Evolutionary conservation across 2,888 invertebrate species (phyloP), one percentile per base, ranked within the genome.

Genomic region (Acrobasis suavella): DNA sequence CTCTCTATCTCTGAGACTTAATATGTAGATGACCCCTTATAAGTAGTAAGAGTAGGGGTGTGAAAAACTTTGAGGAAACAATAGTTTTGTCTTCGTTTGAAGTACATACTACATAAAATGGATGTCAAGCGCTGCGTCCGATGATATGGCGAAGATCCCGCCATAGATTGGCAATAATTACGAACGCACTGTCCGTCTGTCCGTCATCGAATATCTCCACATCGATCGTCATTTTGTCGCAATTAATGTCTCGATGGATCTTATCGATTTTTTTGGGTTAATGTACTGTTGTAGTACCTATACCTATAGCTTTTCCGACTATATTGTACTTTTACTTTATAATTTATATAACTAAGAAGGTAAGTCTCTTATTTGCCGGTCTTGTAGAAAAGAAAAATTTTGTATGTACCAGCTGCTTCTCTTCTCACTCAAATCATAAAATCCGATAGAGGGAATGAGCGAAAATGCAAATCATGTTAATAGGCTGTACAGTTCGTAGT

Each of bases 101-200:
- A 17, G 2, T 66, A 65, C 74, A 72, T 79, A 76, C 80, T 78
- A 62, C 51, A 65, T 10, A 51, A 64, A 61, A 67, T 66, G 61
- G 69, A 78, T 79, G 82, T 80, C 81, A 80, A 79, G 72, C 72
- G 67, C 73, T 68, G 71, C 76, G 75, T 74, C 72, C 73, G 72
- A 81, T 82, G 84, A 85, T 80, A 73, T 70, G 71, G 82, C 83
- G 73, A 32, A 72, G 82, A 84, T 85, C 74, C 71, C 72, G 71
- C 69, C 68, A 56, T 64, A 77, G 83, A 85, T 83, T 83, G 77
- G 78, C 78, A 81, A 81, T 81, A 80, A 83, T 83, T 78, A 81
- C 76, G 73, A 66, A 64, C 64, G 73, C 72, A 73, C 69, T 72
- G 73, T 74, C 74, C 68, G 73, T 75, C 75, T 71, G 72, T 72